Evolutionary conservation across 2,888 invertebrate species (phyloP), one percentile per base, ranked within the genome.

Genomic region (Acronicta psi): DNA sequence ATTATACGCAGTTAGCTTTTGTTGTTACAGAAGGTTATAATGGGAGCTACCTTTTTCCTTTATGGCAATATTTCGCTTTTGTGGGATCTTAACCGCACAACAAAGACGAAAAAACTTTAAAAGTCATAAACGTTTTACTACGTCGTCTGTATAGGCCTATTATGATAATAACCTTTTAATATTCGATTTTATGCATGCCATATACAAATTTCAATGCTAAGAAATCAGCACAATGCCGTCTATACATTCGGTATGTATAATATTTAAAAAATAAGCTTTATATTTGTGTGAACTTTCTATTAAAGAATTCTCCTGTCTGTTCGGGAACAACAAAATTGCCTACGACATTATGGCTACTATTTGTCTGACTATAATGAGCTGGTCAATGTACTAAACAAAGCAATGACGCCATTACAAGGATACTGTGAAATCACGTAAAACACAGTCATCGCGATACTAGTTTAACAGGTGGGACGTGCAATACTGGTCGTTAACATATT

Each of bases 401-500:
- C 60, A 61, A 66, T 75, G 68, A 65, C 52, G 61, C 47, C 49
- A 66, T 59, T 51, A 41, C 53, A 57, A 69, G 66, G 74, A 72
- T 71, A 64, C 69, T 68, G 67, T 64, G 55, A 62, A 79, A 76
- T 76, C 74, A 79, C 64, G 74, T 80, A 77, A 71, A 79, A 65
- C 66, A 64, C 69, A 63, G 71, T 75, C 72, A 75, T 70, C 63
- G 61, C 51, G 63, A 70, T 66, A 68, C 69, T 51, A 59, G 51
- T 55, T 25, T 51, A 75, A 58, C 70, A 75, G 77, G 77, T 79
- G 82, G 60, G 77, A 60, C 81, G 77, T 82, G 79, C 81, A 80
- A 81, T 83, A 81, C 74, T 73, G 67, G 75, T 77, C 67, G 77
- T 81, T 83, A 78, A 77, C 81, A 84, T 83, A 75, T 64, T 72